These are phyloP conservation scores for Trichoplusia ni DNA, from an alignment of 1,140 invertebrate genomes.

Conservation along the genomic window DNA sequence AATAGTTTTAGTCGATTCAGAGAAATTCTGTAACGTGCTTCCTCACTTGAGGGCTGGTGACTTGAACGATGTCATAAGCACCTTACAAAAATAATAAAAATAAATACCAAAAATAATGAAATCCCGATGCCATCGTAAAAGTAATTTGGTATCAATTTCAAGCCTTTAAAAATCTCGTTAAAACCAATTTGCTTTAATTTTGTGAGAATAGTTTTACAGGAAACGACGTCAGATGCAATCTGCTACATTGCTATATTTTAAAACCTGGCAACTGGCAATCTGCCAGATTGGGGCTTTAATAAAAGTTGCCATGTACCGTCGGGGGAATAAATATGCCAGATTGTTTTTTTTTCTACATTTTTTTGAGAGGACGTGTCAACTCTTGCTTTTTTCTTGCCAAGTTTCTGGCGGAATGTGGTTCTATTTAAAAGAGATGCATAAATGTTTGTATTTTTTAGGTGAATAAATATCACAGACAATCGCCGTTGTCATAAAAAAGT, in stretches of 20 bases:
- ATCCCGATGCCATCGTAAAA: background rate
- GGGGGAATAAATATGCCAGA: background rate
- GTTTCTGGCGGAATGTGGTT: background rate
- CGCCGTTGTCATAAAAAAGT: no score
- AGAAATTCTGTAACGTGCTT: no score
- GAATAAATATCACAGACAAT: no score
- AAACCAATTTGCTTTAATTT: constrained; percentile 10
- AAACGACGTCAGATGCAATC: constrained; percentile 10
- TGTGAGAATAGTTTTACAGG: background rate
- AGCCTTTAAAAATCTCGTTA: background rate
- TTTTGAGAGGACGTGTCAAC: background rate
- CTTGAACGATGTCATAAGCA: no score
- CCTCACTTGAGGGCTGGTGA: no score
- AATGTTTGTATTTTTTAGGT: no score
- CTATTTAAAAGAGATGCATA: no score
- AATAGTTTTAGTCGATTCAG: no score
- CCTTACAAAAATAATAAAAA: no score
- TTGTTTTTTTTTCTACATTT: background rate
- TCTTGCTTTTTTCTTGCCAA: background rate
- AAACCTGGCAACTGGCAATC: no score
- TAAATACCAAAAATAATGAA: no score
- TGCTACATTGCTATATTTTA: constrained; percentile 6
- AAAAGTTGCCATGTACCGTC: constrained; percentile 5
- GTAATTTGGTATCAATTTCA: background rate
- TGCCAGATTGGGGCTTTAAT: constrained; percentile 5